Conservation (phyloP, 2,113 vertebrate genomes). For the Hippoglossus stenolepis region DNA sequence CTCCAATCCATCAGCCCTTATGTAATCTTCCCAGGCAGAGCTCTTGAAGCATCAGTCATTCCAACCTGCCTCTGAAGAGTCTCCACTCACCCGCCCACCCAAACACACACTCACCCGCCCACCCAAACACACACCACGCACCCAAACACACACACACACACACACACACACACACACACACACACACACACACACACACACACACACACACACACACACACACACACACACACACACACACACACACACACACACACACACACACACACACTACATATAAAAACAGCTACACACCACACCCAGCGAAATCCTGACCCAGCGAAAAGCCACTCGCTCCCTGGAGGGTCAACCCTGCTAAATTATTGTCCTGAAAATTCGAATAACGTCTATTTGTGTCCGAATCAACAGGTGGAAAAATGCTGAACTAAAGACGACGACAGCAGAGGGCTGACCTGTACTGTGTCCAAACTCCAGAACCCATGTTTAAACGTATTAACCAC, state of each 20-base stretch:
- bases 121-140: too few relatives aligned
- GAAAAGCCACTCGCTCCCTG: not conserved
- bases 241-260: not conserved
- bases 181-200: not conserved
- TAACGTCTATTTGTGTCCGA: not conserved
- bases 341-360: constrained; percentile 5
- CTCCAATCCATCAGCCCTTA: constrained; percentile 56
- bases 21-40: constrained; percentile 64
- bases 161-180: not conserved
- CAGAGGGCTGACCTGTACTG: not conserved
- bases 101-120: too few relatives aligned
- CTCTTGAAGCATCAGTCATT: constrained; percentile 54
- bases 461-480: not conserved
- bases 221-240: not conserved
- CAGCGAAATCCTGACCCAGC: not conserved
- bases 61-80: constrained; percentile 17
- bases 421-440: not conserved
- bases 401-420: not conserved
- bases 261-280: not conserved
- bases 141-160: not conserved
- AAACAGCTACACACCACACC: not conserved
- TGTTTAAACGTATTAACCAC: constrained; percentile 2
- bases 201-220: not conserved
- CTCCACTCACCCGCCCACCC: constrained; percentile 5
- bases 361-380: constrained; percentile 16